These are phyloP conservation scores for Eumerus sabulonum DNA, from an alignment of 2,888 invertebrate genomes.

Conservation along the genomic window DNA sequence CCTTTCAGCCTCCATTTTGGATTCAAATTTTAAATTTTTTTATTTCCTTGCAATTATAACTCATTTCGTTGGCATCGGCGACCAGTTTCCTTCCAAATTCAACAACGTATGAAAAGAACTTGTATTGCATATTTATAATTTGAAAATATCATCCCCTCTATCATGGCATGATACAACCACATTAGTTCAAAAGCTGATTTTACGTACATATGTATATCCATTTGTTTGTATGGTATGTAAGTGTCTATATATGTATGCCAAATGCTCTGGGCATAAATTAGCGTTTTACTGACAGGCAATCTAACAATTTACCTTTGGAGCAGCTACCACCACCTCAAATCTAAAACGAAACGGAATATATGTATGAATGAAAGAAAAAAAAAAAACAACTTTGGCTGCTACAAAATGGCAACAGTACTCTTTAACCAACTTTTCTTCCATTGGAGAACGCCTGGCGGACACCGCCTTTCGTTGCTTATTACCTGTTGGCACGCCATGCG, in stretches of 20 bases:
- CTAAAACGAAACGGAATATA: conserved; percentile 62
- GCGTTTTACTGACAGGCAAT: conserved; percentile 68
- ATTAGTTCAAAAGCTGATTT: conserved; percentile 30
- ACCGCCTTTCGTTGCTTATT: conserved; percentile 69
- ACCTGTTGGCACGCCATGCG: conserved; percentile 69
- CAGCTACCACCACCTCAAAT: conserved; percentile 62
- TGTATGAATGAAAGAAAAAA: conserved; percentile 56
- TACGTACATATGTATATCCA: conserved; percentile 8
- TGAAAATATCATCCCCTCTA: conserved; percentile 61
- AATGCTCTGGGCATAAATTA: conserved; percentile 68
- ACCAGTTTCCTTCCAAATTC: conserved; percentile 64
- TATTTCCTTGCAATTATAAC: conserved; percentile 62
- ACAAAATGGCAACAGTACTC: conserved; percentile 68
- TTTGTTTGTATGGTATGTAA: too few species aligned
- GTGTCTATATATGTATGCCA: conserved; percentile 34
- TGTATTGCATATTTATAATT: conserved; percentile 65
- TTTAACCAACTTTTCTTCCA: conserved; percentile 64
- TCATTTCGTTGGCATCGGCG: conserved; percentile 57
- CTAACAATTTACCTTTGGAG: conserved; percentile 67
- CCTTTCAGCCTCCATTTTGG: conserved; percentile 66
- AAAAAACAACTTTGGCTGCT: conserved; percentile 43
- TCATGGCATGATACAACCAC: conserved; percentile 14
- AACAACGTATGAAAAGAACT: conserved; percentile 38
- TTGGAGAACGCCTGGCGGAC: conserved; percentile 67
- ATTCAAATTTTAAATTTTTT: conserved; percentile 61